These are phyloP conservation scores for Sciurus niger DNA, from an alignment of 2,113 vertebrate species.

Conservation along the genomic window DNA sequence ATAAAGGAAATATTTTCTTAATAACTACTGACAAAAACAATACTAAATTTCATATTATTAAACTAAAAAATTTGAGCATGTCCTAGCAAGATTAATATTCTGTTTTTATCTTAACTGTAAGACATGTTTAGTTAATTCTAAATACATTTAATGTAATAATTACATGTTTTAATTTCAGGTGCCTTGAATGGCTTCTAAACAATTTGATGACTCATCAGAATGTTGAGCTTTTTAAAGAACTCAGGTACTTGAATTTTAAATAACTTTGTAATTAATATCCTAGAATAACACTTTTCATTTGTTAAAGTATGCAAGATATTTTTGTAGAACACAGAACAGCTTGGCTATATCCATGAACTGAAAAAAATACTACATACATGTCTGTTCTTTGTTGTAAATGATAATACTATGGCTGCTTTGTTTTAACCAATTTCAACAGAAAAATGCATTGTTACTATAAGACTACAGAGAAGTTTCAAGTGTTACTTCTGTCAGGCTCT, in stretches of 20 bases:
- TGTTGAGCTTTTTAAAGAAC: conserved; percentile 97
- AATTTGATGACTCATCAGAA: conserved; percentile 99
- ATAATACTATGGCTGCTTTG: not conserved
- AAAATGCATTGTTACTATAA: conserved; percentile 15
- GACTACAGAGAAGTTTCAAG: not conserved
- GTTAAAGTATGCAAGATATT: not conserved
- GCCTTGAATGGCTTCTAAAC: conserved; percentile 98
- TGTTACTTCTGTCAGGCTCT: not conserved
- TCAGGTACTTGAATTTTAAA: conserved; percentile 91
- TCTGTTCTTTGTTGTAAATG: conserved; percentile 16
- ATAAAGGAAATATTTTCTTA: conserved; percentile 67
- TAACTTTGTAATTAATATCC: conserved; percentile 56
- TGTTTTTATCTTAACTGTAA: conserved; percentile 65
- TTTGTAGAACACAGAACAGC: conserved; percentile 49
- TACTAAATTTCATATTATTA: conserved; percentile 74
- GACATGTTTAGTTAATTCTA: conserved; percentile 35
- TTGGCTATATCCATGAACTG: conserved; percentile 23
- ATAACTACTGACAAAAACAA: conserved; percentile 77
- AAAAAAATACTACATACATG: conserved; percentile 15
- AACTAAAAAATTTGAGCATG: conserved; percentile 71
- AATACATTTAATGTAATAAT: conserved; percentile 43
- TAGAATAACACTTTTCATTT: conserved; percentile 58
- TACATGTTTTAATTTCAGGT: conserved; percentile 89
- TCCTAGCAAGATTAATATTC: conserved; percentile 71
- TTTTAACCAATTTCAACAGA: conserved; percentile 53